Percentiles rank a stretch among this genome's conserved stretches.
phyloP scores from a whole-genome alignment of 2,888 invertebrate species.

The Hedychridium roseum region DNA sequence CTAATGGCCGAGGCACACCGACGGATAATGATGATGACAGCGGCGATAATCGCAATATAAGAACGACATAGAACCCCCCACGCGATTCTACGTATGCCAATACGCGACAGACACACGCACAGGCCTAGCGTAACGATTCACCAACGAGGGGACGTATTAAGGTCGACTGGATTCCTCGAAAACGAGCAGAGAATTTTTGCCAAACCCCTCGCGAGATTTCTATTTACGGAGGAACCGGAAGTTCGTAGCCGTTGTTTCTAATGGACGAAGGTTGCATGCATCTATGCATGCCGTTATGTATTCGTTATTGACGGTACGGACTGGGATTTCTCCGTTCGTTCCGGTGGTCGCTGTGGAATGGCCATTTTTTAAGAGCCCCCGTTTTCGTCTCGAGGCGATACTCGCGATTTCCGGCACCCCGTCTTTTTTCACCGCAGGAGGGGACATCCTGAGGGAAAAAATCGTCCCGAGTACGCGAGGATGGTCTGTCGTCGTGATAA shows the following conservation, averaged over 20 bases:
- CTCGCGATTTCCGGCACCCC: no score
- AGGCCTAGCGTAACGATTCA: background rate
- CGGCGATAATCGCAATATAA: conserved; percentile 50
- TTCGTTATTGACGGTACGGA: no score
- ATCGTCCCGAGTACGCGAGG: conserved; percentile 13
- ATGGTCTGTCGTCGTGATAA: conserved; percentile 29
- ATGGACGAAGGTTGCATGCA: no score
- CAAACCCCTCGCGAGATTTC: no score
- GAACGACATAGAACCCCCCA: conserved; percentile 22
- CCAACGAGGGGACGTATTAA: background rate
- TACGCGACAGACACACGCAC: background rate
- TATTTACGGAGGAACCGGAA: conserved; percentile 8
- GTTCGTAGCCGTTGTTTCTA: no score
- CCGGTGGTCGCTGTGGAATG: no score
- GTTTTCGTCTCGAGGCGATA: no score
- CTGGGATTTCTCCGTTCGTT: no score
- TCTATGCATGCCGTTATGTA: no score
- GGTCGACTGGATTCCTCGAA: conserved; percentile 8
- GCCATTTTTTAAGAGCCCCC: no score
- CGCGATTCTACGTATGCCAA: background rate
- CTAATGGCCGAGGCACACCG: conserved; percentile 40
- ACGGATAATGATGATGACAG: conserved; percentile 41
- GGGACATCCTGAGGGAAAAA: conserved; percentile 10
- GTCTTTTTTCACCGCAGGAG: no score
- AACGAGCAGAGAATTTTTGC: no score